Percentiles rank a stretch among this genome's conserved stretches.
These are phyloP conservation scores for Zapornia atra DNA, from an alignment of 2,113 vertebrate species.

Conservation along the genomic window DNA sequence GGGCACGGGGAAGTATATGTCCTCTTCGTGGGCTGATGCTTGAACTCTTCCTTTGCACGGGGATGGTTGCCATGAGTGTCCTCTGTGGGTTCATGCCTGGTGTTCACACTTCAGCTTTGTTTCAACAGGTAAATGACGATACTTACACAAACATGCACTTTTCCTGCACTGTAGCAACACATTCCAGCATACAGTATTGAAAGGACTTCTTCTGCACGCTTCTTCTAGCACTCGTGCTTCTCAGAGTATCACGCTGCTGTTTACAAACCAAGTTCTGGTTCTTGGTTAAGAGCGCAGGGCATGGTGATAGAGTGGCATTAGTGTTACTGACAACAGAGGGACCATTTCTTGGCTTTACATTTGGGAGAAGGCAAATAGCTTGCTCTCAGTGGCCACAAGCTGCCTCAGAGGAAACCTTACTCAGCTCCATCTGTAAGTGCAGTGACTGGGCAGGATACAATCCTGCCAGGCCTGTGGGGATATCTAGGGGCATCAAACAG, in stretches of 20 bases:
- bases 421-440: not conserved
- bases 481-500: not conserved
- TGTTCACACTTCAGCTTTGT: not conserved
- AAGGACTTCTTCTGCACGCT: not conserved
- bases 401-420: not conserved
- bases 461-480: not conserved
- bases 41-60: not conserved
- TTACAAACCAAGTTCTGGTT: not conserved
- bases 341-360: not conserved
- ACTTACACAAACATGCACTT: not conserved
- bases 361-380: not conserved
- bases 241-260: not conserved
- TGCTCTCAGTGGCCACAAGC: not conserved
- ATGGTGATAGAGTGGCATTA: not conserved
- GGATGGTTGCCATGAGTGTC: not conserved
- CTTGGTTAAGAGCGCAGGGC: not conserved
- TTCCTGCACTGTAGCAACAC: not conserved
- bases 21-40: not conserved
- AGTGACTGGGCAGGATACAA: not conserved
- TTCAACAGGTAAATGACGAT: not conserved
- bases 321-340: not conserved
- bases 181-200: not conserved
- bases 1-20: fast-evolving
- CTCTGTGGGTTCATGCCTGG: not conserved
- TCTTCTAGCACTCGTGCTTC: not conserved